phyloP scores from a whole-genome alignment of 2,797 vertebrate genomes.

The Cryptoprocta ferox region DNA sequence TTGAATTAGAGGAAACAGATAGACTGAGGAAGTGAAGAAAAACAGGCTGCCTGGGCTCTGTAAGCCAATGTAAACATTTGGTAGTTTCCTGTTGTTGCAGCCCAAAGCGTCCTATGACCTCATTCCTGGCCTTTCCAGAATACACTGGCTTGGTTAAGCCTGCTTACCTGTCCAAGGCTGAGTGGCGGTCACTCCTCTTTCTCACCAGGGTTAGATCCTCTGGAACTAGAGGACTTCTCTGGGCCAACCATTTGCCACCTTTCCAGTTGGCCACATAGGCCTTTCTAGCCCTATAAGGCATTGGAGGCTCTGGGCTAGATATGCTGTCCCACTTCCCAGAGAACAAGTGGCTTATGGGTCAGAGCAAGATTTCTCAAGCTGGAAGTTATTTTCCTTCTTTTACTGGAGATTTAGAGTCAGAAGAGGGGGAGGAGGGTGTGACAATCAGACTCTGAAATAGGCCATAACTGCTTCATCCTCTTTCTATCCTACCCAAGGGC shows the following conservation, averaged over 20 bases:
- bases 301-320: slow-evolving; percentile 64
- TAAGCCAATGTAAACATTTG: slow-evolving; percentile 88
- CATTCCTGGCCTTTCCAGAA: slow-evolving; percentile 86
- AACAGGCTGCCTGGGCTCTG: slow-evolving; percentile 84
- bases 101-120: slow-evolving; percentile 88
- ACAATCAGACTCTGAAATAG: slow-evolving; percentile 55
- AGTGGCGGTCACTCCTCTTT: slow-evolving; percentile 39
- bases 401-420: slow-evolving; percentile 78
- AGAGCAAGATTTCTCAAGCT: slow-evolving; percentile 82
- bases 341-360: slow-evolving; percentile 78
- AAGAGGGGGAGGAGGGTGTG: slow-evolving; percentile 37
- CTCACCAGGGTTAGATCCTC: slow-evolving; percentile 50
- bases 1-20: slow-evolving; percentile 90
- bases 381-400: slow-evolving; percentile 85
- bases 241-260: slow-evolving; percentile 79
- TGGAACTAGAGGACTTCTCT: slow-evolving; percentile 61
- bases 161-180: slow-evolving; percentile 58
- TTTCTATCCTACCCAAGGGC: slow-evolving; percentile 3
- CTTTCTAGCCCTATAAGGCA: slow-evolving; percentile 88
- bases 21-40: slow-evolving; percentile 87
- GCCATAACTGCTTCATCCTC: slow-evolving; percentile 50
- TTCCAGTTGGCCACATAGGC: slow-evolving; percentile 65
- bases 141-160: slow-evolving; percentile 52
- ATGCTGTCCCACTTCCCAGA: slow-evolving; percentile 67
- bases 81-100: slow-evolving; percentile 92